phyloP scores from a whole-genome alignment of 2,113 vertebrate genomes.

The Jaculus jaculus region DNA sequence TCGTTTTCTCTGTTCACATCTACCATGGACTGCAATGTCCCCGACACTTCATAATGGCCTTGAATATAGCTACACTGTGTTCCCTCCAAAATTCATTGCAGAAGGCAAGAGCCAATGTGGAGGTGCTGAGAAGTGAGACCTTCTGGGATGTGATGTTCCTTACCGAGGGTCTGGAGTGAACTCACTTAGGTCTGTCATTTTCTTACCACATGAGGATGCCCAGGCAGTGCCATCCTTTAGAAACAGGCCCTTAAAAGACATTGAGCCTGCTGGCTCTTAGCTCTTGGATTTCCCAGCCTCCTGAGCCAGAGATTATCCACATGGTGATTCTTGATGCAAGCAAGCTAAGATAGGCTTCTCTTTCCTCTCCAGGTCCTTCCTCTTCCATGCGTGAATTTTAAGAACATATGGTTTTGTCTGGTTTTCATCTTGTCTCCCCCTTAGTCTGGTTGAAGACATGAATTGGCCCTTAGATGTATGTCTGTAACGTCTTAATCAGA shows the following conservation, averaged over 20 bases:
- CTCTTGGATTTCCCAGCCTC: not conserved
- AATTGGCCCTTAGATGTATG: not conserved
- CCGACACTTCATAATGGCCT: not conserved
- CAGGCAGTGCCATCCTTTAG: not conserved
- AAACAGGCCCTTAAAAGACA: not conserved
- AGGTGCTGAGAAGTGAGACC: not conserved
- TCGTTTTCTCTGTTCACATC: not conserved
- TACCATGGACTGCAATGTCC: not conserved
- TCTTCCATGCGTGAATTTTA: not conserved
- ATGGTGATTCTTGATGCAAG: too few relatives aligned
- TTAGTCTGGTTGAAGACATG: not conserved
- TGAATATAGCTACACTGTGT: not conserved
- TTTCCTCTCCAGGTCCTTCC: not conserved
- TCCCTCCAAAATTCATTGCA: not conserved
- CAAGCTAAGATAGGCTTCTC: not conserved
- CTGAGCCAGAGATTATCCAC: not conserved
- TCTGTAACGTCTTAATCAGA: conserved; percentile 5
- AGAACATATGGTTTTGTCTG: not conserved
- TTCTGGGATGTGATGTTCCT: too few relatives aligned
- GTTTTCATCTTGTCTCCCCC: not conserved
- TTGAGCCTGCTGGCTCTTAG: too few relatives aligned
- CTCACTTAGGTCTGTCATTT: not conserved
- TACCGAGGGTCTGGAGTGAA: rapidly evolving
- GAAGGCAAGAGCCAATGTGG: not conserved
- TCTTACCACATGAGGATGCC: too few relatives aligned